Conservation (phyloP, 2,888 invertebrate genomes). For the Pomacea canaliculata region DNA sequence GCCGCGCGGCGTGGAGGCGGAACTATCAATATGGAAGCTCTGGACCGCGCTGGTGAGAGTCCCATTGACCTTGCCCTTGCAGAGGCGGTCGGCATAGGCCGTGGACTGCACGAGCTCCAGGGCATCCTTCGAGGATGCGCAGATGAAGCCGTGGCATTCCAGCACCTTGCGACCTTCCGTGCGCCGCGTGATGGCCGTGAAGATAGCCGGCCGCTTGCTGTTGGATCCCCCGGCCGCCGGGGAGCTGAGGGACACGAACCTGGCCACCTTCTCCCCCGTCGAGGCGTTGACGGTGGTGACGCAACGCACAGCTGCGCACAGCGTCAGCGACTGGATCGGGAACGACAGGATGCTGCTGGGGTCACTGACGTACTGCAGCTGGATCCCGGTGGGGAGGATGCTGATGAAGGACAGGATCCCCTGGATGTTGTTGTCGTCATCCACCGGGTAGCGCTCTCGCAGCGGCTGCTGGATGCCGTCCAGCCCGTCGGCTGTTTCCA, state of each 20-base stretch:
- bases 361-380: constrained; percentile 84
- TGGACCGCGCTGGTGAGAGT: neutral
- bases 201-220: constrained; percentile 64
- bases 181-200: constrained; percentile 65
- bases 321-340: constrained; percentile 63
- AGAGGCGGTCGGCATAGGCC: constrained; percentile 43
- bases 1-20: neutral
- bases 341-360: constrained; percentile 61
- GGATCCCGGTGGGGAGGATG: constrained; percentile 95
- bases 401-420: constrained; percentile 85
- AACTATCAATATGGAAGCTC: neutral
- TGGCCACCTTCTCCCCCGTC: constrained; percentile 47
- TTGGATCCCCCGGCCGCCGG: constrained; percentile 52
- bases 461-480: constrained; percentile 66
- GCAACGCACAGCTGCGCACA: constrained; percentile 68
- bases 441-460: constrained; percentile 57
- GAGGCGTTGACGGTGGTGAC: constrained; percentile 46
- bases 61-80: constrained; percentile 26
- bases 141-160: constrained; percentile 68
- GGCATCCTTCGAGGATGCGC: constrained; percentile 88
- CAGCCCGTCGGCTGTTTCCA: constrained; percentile 62
- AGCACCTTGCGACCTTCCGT: constrained; percentile 65
- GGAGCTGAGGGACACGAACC: constrained; percentile 66
- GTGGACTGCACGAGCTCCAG: constrained; percentile 93
- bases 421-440: constrained; percentile 49